Percentiles rank a stretch among this genome's conserved stretches.
These are phyloP conservation scores for Corbicula japonica DNA, from an alignment of 2,888 invertebrate species.

Conservation along the genomic window DNA sequence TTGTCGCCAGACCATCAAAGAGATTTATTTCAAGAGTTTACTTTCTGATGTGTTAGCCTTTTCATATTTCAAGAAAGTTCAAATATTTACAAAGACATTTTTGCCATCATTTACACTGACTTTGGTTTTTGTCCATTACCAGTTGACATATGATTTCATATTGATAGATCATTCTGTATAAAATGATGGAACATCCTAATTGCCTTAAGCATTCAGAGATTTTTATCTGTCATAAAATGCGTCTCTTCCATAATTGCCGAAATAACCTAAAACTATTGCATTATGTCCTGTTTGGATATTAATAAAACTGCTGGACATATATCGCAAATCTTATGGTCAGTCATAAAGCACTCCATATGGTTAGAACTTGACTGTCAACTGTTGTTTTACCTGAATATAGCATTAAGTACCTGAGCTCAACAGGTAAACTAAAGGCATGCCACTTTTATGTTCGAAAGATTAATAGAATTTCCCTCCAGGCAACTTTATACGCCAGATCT, in stretches of 20 bases:
- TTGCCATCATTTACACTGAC: constrained; percentile 5
- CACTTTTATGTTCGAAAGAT: constrained; percentile 55
- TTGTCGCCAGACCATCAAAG: no score
- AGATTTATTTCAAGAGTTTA: no score
- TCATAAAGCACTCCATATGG: neutral
- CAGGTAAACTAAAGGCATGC: constrained; percentile 54
- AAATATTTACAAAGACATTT: constrained; percentile 1
- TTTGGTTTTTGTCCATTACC: constrained; percentile 32
- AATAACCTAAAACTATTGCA: constrained; percentile 8
- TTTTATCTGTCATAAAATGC: constrained; percentile 35
- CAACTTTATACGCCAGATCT: constrained; percentile 47
- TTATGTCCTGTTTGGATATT: constrained; percentile 16
- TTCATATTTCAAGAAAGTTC: constrained; percentile 14
- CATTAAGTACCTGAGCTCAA: constrained; percentile 35
- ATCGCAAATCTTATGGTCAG: neutral
- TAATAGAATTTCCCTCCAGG: constrained; percentile 55
- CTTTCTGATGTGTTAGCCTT: no score
- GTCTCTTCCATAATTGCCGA: constrained; percentile 9
- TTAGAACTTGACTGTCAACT: no score
- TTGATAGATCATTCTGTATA: constrained; percentile 33
- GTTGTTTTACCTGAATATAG: constrained; percentile 26
- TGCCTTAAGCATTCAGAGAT: constrained; percentile 34
- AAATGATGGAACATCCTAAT: constrained; percentile 38
- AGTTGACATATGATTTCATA: constrained; percentile 26
- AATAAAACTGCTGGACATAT: neutral